Conservation (phyloP, 1,140 invertebrate species). For the Bombus ignitus region DNA sequence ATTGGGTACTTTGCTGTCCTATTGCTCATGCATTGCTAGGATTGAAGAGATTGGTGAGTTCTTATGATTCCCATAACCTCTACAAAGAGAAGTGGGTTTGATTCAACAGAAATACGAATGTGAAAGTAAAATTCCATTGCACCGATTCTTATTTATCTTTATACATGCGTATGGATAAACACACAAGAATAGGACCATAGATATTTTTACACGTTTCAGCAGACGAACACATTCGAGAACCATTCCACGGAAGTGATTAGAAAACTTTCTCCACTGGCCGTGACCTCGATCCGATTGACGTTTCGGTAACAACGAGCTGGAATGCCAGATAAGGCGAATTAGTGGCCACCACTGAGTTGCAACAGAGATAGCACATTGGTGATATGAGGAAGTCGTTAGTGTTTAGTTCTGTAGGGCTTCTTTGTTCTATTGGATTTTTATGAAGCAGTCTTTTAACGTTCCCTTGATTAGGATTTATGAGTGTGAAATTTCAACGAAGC, state of each 20-base stretch:
- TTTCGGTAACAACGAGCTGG: conserved; percentile 13
- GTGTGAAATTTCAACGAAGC: background rate
- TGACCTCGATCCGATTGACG: conserved; percentile 38
- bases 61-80: background rate
- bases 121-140: conserved; percentile 53
- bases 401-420: background rate
- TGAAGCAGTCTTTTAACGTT: background rate
- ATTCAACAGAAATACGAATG: conserved; percentile 34
- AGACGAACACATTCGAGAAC: background rate
- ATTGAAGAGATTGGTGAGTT: too few species aligned
- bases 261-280: conserved; percentile 41
- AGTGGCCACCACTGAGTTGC: background rate
- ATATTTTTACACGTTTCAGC: conserved; percentile 4
- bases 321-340: background rate
- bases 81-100: conserved; percentile 1
- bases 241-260: conserved; percentile 42
- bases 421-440: background rate
- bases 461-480: background rate
- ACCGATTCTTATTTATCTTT: background rate
- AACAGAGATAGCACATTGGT: background rate
- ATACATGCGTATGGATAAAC: too few species aligned
- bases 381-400: background rate
- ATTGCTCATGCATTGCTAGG: too few species aligned
- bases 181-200: background rate
- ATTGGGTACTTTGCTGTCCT: too few species aligned